These are phyloP conservation scores for Lates japonicus DNA, from an alignment of 2,797 vertebrate genomes.

Conservation along the genomic window DNA sequence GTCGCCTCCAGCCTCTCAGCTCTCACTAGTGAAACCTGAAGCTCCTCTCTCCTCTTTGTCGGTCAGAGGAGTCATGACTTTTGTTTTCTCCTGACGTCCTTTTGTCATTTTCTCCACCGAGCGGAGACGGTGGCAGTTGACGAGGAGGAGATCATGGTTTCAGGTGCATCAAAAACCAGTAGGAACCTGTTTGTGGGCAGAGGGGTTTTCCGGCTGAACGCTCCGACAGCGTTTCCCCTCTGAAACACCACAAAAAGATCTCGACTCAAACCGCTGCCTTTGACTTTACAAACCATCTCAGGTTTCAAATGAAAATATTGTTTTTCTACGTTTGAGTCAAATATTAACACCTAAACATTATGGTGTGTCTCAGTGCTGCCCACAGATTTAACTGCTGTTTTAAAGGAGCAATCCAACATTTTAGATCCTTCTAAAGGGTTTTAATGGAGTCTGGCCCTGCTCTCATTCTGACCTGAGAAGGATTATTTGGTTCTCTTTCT, in stretches of 20 bases:
- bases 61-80: slow-evolving; percentile 16
- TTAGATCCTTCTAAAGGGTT: too few species aligned
- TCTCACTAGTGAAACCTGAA: slow-evolving; percentile 55
- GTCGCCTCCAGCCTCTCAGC: slow-evolving; percentile 55
- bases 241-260: neutral
- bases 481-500: too few species aligned
- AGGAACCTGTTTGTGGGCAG: slow-evolving; percentile 27
- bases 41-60: slow-evolving; percentile 24
- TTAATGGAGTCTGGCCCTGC: too few species aligned
- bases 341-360: too few species aligned
- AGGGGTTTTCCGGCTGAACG: slow-evolving; percentile 26
- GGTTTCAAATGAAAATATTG: neutral
- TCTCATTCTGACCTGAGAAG: too few species aligned
- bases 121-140: rapidly evolving
- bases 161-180: slow-evolving; percentile 31
- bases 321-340: neutral
- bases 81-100: slow-evolving; percentile 22
- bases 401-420: too few species aligned
- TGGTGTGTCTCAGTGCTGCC: too few species aligned
- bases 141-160: neutral
- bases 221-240: neutral
- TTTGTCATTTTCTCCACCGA: slow-evolving; percentile 16
- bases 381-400: too few species aligned
- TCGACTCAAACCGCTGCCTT: neutral
- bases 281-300: neutral